Evolutionary conservation across 2,797 vertebrate genomes (phyloP).

Genomic region (Hylomyscus alleni): DNA sequence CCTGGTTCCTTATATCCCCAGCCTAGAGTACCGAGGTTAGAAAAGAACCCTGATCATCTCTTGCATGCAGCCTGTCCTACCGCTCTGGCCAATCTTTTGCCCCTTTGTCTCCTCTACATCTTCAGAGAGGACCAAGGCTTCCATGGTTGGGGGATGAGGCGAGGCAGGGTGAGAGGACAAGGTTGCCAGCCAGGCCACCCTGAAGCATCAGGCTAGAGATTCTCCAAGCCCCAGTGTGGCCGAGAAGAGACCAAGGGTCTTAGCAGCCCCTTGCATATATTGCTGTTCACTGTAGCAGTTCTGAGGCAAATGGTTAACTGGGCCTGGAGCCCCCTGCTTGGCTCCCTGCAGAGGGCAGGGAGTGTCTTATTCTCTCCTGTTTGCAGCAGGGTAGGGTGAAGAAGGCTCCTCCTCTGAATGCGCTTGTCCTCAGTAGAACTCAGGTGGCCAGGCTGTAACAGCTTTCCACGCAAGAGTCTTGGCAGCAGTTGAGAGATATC

Average conservation of each 20-base stretch:
- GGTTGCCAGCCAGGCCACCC: background rate
- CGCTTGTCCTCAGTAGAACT: background rate
- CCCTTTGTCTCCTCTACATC: background rate
- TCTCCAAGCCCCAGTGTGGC: background rate
- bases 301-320: too few species aligned
- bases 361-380: rapidly evolving
- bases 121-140: background rate
- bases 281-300: too few species aligned
- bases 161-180: background rate
- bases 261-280: background rate
- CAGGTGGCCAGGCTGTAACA: background rate
- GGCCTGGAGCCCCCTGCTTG: background rate
- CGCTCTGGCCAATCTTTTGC: background rate
- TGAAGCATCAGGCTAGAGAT: background rate
- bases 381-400: rapidly evolving
- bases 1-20: rapidly evolving
- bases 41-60: background rate
- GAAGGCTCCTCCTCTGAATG: background rate
- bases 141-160: too few species aligned
- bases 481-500: too few species aligned
- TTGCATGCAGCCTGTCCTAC: background rate
- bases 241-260: background rate
- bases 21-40: too few species aligned
- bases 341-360: background rate
- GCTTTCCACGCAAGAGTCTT: rapidly evolving